Conservation (phyloP, 2,888 invertebrate species). For the Pseudococcus jackbeardsleyi region DNA sequence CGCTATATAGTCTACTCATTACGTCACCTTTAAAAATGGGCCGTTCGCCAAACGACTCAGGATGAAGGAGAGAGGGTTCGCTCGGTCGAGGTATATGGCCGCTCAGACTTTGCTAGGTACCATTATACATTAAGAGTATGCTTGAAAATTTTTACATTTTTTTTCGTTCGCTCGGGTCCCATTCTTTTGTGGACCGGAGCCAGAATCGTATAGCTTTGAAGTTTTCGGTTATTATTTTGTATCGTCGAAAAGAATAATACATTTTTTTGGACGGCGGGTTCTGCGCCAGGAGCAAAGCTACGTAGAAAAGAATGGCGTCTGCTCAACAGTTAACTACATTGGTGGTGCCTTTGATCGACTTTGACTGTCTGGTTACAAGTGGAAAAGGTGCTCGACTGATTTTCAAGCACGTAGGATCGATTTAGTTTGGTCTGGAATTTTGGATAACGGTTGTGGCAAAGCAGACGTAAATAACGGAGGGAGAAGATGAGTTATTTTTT, state of each 20-base stretch:
- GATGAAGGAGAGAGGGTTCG: neutral
- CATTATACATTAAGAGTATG: neutral
- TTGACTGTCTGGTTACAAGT: neutral
- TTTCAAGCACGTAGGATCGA: too few species aligned
- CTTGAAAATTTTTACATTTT: neutral
- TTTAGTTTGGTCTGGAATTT: too few species aligned
- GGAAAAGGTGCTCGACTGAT: too few species aligned
- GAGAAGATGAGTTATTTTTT: too few species aligned
- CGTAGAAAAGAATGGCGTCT: neutral
- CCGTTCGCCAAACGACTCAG: slow-evolving; percentile 6
- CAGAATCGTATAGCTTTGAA: neutral
- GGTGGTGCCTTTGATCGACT: neutral
- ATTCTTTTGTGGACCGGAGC: neutral
- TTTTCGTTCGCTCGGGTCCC: neutral
- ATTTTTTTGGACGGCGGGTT: neutral
- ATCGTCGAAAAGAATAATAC: neutral
- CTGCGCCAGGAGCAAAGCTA: neutral
- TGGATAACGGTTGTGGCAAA: too few species aligned
- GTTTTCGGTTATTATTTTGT: slow-evolving; percentile 12
- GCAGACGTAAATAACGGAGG: too few species aligned
- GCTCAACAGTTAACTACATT: neutral
- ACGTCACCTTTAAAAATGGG: slow-evolving; percentile 24
- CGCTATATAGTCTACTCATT: slow-evolving; percentile 16
- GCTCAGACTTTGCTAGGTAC: neutral
- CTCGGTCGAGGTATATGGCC: neutral